Percentiles rank a stretch among this genome's conserved stretches.
Evolutionary conservation across 2,113 vertebrate genomes (phyloP).

Genomic region (Pelusios castaneus): DNA sequence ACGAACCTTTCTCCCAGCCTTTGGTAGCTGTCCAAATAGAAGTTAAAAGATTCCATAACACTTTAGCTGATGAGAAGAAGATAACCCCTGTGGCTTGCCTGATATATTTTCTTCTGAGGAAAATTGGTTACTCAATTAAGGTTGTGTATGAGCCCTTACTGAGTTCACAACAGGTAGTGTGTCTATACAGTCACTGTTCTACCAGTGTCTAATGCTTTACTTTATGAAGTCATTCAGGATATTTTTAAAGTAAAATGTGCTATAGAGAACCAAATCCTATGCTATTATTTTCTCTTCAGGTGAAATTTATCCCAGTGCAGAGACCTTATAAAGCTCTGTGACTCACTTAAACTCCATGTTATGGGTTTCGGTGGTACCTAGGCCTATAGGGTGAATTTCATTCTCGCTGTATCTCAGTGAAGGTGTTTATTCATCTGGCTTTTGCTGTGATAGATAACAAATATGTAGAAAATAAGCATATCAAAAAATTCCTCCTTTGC

Average conservation of each 20-base stretch:
- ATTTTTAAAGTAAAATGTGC: neutral
- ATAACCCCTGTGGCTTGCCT: neutral
- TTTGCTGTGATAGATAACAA: neutral
- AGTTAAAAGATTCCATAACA: neutral
- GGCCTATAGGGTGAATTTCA: conserved; percentile 25
- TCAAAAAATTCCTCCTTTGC: neutral
- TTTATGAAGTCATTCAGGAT: neutral
- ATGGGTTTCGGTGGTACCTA: neutral
- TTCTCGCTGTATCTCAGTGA: neutral
- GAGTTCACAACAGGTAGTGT: neutral
- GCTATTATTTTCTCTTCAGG: neutral
- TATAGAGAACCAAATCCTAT: neutral
- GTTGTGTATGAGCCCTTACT: neutral
- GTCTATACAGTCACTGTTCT: neutral
- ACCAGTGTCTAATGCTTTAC: neutral
- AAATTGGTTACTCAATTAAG: neutral
- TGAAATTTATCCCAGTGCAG: neutral
- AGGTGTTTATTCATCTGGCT: neutral
- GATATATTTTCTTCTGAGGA: neutral
- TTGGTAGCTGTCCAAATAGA: neutral
- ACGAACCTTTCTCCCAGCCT: neutral
- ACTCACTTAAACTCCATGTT: accelerated
- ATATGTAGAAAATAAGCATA: neutral
- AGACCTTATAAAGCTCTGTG: neutral
- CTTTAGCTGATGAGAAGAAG: neutral